phyloP scores from a whole-genome alignment of 1,140 invertebrate genomes.

The Dolichoris vasculosae region DNA sequence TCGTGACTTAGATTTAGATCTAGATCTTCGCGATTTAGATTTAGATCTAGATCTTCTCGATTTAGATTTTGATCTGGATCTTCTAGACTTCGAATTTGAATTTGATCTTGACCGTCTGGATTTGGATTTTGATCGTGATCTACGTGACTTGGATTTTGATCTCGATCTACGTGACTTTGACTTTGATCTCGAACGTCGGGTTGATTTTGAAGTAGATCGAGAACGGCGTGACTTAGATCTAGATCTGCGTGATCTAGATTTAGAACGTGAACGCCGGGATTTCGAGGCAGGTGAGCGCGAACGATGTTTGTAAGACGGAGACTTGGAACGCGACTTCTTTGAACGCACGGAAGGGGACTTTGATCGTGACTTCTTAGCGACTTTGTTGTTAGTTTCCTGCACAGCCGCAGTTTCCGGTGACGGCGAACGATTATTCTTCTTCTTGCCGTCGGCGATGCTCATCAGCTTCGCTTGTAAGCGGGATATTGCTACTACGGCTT shows the following conservation, averaged over 20 bases:
- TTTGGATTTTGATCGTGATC: conserved; percentile 60
- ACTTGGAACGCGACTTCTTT: conserved; percentile 68
- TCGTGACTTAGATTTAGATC: conserved; percentile 64
- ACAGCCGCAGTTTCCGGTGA: conserved; percentile 51
- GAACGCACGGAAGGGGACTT: conserved; percentile 63
- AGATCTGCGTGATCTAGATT: conserved; percentile 59
- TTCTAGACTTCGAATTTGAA: conserved; percentile 69
- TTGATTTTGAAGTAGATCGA: conserved; percentile 55
- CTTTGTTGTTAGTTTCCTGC: conserved; percentile 57
- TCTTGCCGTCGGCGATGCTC: conserved; percentile 76
- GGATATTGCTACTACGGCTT: conserved; percentile 75
- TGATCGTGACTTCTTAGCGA: conserved; percentile 66
- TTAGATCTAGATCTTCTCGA: conserved; percentile 62
- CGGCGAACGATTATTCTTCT: conserved; percentile 70
- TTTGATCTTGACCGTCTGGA: conserved; percentile 61
- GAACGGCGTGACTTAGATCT: conserved; percentile 56
- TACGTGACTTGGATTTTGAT: conserved; percentile 61
- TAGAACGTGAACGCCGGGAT: conserved; percentile 63
- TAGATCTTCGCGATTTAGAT: conserved; percentile 61
- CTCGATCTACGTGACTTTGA: conserved; percentile 66
- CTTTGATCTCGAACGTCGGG: conserved; percentile 62
- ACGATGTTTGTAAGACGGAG: conserved; percentile 62
- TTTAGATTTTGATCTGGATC: conserved; percentile 61
- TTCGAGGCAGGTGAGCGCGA: conserved; percentile 65
- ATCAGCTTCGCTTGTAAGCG: conserved; percentile 78